These are phyloP conservation scores for Conus betulinus DNA, from an alignment of 1,140 invertebrate genomes.

Conservation along the genomic window DNA sequence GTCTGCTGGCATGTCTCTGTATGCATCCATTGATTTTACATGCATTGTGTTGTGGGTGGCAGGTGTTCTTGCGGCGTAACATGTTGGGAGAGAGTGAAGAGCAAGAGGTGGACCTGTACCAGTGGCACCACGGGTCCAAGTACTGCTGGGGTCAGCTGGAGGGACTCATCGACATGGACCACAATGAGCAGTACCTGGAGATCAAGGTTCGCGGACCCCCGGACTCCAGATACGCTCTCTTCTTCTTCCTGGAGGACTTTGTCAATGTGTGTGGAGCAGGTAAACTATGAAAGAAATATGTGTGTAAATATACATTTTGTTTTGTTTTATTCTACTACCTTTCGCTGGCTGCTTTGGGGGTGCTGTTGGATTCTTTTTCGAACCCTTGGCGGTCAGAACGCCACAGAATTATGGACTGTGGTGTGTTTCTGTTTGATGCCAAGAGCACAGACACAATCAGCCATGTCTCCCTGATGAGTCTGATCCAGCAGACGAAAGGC, in stretches of 20 bases:
- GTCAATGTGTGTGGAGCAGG: constrained; percentile 83
- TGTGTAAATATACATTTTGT: too few relatives aligned
- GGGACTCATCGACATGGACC: constrained; percentile 83
- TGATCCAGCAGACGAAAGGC: too few relatives aligned
- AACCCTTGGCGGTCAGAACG: too few relatives aligned
- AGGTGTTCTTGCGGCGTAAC: constrained; percentile 81
- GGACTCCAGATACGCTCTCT: constrained; percentile 72
- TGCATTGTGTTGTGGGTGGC: not conserved
- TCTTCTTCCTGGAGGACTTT: constrained; percentile 87
- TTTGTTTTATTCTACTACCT: too few relatives aligned
- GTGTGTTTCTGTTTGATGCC: too few relatives aligned
- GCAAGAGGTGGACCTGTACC: constrained; percentile 83
- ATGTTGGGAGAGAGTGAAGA: constrained; percentile 70
- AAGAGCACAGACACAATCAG: too few relatives aligned
- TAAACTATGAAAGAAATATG: not conserved
- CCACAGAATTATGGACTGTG: too few relatives aligned
- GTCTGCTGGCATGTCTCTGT: too few relatives aligned
- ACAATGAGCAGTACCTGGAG: constrained; percentile 76
- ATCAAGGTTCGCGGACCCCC: constrained; percentile 85
- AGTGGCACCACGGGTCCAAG: constrained; percentile 89
- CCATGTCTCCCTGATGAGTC: too few relatives aligned
- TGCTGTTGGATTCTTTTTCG: too few relatives aligned
- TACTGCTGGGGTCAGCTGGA: constrained; percentile 85
- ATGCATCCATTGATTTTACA: too few relatives aligned
- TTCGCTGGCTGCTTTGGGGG: too few relatives aligned